Evolutionary conservation across 2,888 invertebrate genomes (phyloP).

Genomic region (Plutella xylostella): DNA sequence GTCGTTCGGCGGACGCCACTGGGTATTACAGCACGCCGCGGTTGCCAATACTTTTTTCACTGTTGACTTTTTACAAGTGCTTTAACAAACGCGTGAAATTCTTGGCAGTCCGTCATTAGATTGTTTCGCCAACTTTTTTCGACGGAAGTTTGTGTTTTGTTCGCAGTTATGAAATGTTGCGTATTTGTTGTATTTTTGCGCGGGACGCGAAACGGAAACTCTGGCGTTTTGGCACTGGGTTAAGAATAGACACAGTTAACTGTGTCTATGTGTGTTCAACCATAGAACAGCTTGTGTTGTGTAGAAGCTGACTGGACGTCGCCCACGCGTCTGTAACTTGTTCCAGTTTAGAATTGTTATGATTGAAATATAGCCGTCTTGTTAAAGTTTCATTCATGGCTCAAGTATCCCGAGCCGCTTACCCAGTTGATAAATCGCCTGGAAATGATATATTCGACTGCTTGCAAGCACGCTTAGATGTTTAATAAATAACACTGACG

Average conservation of each 20-base stretch:
- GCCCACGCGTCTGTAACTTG: slow-evolving; percentile 35
- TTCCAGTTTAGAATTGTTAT: slow-evolving; percentile 29
- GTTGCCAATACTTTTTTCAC: slow-evolving; percentile 53
- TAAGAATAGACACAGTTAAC: neutral
- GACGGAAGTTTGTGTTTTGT: slow-evolving; percentile 35
- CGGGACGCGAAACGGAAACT: slow-evolving; percentile 21
- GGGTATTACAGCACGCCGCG: slow-evolving; percentile 28
- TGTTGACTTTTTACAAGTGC: slow-evolving; percentile 27
- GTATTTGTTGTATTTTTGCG: slow-evolving; percentile 5
- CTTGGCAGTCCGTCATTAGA: slow-evolving; percentile 32
- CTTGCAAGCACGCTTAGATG: no score
- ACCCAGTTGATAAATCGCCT: neutral
- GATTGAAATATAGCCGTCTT: slow-evolving; percentile 36
- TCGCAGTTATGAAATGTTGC: no score
- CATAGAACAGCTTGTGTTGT: no score
- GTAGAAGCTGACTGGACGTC: slow-evolving; percentile 18
- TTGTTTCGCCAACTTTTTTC: slow-evolving; percentile 12
- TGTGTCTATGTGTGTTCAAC: neutral
- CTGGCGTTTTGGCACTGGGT: slow-evolving; percentile 32
- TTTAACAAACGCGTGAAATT: slow-evolving; percentile 39
- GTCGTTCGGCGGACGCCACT: neutral
- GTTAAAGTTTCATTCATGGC: slow-evolving; percentile 34
- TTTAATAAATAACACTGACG: no score
- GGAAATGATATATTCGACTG: neutral
- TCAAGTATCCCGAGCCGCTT: neutral